These are phyloP conservation scores for Escarpia spicata DNA, from an alignment of 2,888 invertebrate species.

Conservation along the genomic window DNA sequence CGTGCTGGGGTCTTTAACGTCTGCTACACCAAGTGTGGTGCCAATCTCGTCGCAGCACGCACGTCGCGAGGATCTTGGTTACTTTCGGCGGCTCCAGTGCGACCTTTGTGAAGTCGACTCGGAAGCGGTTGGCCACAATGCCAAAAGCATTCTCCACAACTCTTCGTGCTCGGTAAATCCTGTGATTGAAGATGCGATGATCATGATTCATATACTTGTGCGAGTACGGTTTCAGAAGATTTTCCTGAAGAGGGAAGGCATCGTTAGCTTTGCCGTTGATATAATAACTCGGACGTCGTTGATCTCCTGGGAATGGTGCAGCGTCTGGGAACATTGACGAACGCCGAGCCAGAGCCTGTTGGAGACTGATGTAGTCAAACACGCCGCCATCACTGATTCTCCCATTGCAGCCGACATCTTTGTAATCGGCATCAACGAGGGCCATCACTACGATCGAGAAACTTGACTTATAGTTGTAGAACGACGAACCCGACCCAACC, in stretches of 20 bases:
- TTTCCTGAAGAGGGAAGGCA: constrained; percentile 34
- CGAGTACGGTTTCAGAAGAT: constrained; percentile 42
- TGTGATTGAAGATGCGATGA: constrained; percentile 20
- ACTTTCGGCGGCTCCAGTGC: not conserved
- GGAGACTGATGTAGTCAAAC: constrained; percentile 31
- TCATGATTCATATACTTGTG: not conserved
- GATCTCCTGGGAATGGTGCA: too few species aligned
- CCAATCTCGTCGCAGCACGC: not conserved
- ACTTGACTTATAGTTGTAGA: constrained; percentile 29
- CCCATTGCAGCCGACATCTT: constrained; percentile 38
- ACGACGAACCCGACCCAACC: not conserved
- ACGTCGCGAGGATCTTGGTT: too few species aligned
- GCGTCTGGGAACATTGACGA: too few species aligned
- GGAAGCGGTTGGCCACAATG: constrained; percentile 17
- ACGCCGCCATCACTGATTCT: constrained; percentile 40
- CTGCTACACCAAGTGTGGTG: not conserved
- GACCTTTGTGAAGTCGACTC: not conserved
- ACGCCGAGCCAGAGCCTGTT: not conserved
- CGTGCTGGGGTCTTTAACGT: not conserved
- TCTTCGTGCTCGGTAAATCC: constrained; percentile 27
- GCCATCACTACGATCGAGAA: constrained; percentile 30
- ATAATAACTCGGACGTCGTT: too few species aligned
- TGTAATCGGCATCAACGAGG: constrained; percentile 32
- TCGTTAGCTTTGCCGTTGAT: too few species aligned
- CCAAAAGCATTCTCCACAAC: constrained; percentile 25